Evolutionary conservation across 2,888 invertebrate species (phyloP), one percentile per base, ranked within the genome.

Genomic region (Piscicola geometra): DNA sequence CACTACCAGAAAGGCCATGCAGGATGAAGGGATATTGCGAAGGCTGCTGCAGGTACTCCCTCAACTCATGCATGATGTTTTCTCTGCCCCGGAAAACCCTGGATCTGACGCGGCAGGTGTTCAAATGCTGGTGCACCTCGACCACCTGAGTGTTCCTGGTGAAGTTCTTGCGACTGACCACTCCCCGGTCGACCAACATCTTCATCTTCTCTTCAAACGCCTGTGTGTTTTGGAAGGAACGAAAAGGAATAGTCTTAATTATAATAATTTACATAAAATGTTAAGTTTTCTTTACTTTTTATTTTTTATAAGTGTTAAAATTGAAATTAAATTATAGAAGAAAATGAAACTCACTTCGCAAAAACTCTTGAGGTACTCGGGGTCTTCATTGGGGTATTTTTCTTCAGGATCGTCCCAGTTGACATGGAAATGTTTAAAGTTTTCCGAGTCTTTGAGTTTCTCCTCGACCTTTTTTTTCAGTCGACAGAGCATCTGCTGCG

Each of bases 111-210:
- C 74, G 56, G 69, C 79, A 79, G 60, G 75, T 76, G 35, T 70
- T 70, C 56, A 80, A 76, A 71, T 81, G 81, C 76, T 81, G 81
- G 30, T 79, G 70, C 28, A 80, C 77, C 66, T 81, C 81, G 1
- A 77, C 74, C n/a, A 75, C 67, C 30, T 78, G 74, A 1, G 76
- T 47, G 66, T 76, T 76, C 36, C 76, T 67, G 21, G 74, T 69
- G 32, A 70, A 76, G 69, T 66, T 68, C 21, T 66, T 78, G 9
- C 66, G 25, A 35, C 75, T 69, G 3, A 30, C 56, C 78, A 80
- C 75, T n/a, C 76, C 70, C 60, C 73, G 52, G n/a, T 78, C 76
- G n/a, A 80, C 76, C 41, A 79, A 75, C n/a, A 73, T 28, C 33
- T 36, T 75, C 75, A 79, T 73, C 30, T 66, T 75, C 25, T 56